Evolutionary conservation across 2,797 vertebrate genomes (phyloP), one percentile per base, ranked within the genome.

Genomic region (Malurus splendens): DNA sequence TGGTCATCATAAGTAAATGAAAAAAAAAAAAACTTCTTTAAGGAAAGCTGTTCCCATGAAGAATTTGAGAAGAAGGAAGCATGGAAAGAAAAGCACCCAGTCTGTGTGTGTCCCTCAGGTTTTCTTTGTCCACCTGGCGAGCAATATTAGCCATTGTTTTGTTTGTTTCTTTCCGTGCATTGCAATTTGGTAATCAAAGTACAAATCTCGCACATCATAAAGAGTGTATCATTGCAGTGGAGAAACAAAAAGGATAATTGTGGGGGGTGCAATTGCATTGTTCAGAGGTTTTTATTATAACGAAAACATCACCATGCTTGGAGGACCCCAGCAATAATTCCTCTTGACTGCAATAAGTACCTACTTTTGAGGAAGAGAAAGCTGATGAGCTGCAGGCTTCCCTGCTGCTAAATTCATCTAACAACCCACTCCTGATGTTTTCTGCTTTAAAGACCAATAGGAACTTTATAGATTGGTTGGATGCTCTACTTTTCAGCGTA

Each of bases 351-450:
- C 82, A 96, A 42, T 96, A 97, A 97, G 96, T 97, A 93, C 94
- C 94, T 96, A 75, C 95, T 97, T 97, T 95, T 93, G 94, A 97
- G 94, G 92, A 96, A 94, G 80, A 96, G 85, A 96, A 96, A 95
- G 87, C 95, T 97, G 96, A 97, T 97, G 97, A 97, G 96, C 95
- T 96, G 87, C 81, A 94, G 92, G 95, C 94, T 96, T 97, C 97
- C 97, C 97, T 97, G 96, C 97, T 97, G 97, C 93, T 97, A 97
- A 96, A 96, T 96, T 97, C 94, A 95, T 96, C 96, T 97, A 96
- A 96, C 92, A 95, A 95, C 88, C 92, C 90, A 90, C 96, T 97
- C 96, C 93, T 95, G 90, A 96, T 95, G 90, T 90, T 96, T 94
- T 97, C 89, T 95, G 55, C 94, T 97, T 97, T 97, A 95, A 92